Percentiles rank a stretch among this genome's conserved stretches.
Evolutionary conservation across 2,797 vertebrate genomes (phyloP).

Genomic region (Neosalanx taihuensis): DNA sequence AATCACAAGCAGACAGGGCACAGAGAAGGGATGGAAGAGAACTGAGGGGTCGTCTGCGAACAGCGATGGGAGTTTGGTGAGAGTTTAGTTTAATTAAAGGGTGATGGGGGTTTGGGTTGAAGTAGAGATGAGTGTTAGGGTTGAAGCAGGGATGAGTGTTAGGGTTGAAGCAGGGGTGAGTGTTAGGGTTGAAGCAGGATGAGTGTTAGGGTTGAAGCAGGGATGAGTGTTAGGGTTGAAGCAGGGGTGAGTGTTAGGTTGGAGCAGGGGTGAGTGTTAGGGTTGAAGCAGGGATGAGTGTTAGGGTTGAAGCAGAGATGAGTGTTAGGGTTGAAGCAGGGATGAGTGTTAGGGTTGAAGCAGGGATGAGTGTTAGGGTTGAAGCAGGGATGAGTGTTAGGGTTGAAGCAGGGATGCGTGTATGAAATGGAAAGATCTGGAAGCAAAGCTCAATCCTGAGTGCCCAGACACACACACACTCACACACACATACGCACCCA

Average conservation of each 20-base stretch:
- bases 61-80: neutral
- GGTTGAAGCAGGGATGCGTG: neutral
- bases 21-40: slow-evolving; percentile 53
- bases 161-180: neutral
- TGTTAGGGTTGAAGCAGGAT: neutral
- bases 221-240: neutral
- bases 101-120: neutral
- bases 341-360: neutral
- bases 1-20: slow-evolving; percentile 64
- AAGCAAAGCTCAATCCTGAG: neutral
- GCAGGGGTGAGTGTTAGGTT: slow-evolving; percentile 45
- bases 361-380: neutral
- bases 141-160: neutral
- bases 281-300: neutral
- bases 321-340: neutral
- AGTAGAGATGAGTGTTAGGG: neutral
- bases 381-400: neutral
- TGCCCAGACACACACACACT: neutral
- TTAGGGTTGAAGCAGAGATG: neutral
- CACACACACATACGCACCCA: neutral
- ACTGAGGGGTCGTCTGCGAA: slow-evolving; percentile 20
- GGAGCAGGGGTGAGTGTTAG: slow-evolving; percentile 40
- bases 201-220: neutral
- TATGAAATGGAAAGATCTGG: neutral
- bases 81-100: neutral